phyloP scores from a whole-genome alignment of 2,888 invertebrate species.

The Hydrotaea diabolus region DNA sequence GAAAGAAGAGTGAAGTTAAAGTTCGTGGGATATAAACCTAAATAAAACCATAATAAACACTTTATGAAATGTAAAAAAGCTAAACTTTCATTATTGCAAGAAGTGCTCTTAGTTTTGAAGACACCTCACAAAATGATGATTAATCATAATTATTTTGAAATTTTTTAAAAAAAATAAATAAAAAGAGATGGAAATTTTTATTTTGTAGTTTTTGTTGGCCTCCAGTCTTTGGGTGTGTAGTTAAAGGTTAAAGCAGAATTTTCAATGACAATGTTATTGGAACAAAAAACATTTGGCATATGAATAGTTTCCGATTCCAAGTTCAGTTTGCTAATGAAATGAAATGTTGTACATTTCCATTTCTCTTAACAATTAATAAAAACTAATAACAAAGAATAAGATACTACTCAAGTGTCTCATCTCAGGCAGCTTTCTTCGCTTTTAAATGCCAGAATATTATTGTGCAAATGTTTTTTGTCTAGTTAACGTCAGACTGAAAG shows the following conservation, averaged over 20 bases:
- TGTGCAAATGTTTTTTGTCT: neutral
- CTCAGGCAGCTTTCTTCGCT: neutral
- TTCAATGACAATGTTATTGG: conserved; percentile 16
- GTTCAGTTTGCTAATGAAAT: neutral
- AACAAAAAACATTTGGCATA: neutral
- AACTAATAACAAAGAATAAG: neutral
- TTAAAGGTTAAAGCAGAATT: conserved; percentile 18
- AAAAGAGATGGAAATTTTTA: too few relatives aligned
- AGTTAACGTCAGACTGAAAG: neutral
- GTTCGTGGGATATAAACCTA: neutral
- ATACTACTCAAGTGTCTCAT: neutral
- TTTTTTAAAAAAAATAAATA: neutral
- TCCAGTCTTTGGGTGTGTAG: conserved; percentile 8
- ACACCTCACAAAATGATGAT: neutral
- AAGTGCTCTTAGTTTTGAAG: neutral
- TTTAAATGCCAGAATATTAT: neutral
- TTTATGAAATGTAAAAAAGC: neutral
- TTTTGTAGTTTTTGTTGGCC: too few relatives aligned
- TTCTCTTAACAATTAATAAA: neutral
- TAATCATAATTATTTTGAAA: neutral
- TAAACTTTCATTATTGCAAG: conserved; percentile 22
- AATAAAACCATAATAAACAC: neutral
- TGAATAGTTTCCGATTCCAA: neutral
- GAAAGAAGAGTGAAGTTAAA: neutral
- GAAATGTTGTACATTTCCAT: too few relatives aligned